These are phyloP conservation scores for Acanthochromis polyacanthus DNA, from an alignment of 2,113 vertebrate species.

Conservation along the genomic window DNA sequence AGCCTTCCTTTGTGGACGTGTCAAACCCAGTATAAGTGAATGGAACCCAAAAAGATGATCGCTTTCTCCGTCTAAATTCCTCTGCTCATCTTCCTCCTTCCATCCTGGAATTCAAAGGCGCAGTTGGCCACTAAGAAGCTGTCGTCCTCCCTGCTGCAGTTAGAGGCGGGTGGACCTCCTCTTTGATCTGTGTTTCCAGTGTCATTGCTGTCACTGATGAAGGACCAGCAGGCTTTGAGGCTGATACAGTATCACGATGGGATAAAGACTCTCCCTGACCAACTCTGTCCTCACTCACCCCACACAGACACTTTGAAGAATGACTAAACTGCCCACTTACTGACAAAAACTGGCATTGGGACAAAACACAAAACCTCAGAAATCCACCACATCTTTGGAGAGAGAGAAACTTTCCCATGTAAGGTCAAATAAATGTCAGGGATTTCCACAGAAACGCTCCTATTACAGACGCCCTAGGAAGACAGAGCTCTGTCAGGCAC, in stretches of 20 bases:
- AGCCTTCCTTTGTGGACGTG: constrained; percentile 3
- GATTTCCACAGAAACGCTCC: constrained; percentile 52
- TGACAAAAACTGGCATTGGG: constrained; percentile 17
- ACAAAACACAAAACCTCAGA: constrained; percentile 30
- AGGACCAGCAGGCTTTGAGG: constrained; percentile 40
- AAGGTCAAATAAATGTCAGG: constrained; percentile 71
- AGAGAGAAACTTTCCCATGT: constrained; percentile 44
- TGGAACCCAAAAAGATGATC: constrained; percentile 26
- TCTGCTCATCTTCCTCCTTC: constrained; percentile 9
- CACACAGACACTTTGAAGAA: constrained; percentile 36
- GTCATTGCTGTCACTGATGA: constrained; percentile 51
- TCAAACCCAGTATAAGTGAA: constrained; percentile 24
- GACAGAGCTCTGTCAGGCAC: constrained; percentile 50
- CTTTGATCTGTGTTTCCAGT: constrained; percentile 68
- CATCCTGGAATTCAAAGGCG: constrained; percentile 23
- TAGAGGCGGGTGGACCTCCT: neutral
- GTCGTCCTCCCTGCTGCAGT: constrained; percentile 18
- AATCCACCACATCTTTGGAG: constrained; percentile 19
- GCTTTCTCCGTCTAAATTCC: constrained; percentile 16
- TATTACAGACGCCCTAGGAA: constrained; percentile 26
- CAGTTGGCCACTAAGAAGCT: constrained; percentile 29
- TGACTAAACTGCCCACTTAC: constrained; percentile 24
- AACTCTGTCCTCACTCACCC: constrained; percentile 12
- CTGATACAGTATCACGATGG: constrained; percentile 31
- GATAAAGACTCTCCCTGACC: constrained; percentile 38